Conservation (phyloP, 2,797 vertebrate genomes). For the Paramormyrops hopkinsi region DNA sequence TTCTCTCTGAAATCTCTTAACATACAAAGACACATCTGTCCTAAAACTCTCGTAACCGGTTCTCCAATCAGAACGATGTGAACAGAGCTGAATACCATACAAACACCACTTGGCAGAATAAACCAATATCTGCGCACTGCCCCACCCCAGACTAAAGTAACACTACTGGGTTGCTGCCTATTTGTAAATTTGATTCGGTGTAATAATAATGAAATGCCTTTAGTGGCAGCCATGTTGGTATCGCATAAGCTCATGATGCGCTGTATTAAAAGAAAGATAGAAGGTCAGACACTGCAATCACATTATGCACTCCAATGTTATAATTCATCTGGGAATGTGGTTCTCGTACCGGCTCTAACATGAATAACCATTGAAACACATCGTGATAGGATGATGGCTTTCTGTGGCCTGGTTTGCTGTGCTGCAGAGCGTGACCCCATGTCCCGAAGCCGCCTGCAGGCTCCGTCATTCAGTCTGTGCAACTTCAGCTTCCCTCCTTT, state of each 20-base stretch:
- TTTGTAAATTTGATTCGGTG: constrained; percentile 11
- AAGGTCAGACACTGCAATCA: constrained; percentile 1
- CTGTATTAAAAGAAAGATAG: constrained; percentile 10
- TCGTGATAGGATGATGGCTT: background rate
- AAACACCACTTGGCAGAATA: background rate
- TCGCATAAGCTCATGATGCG: background rate
- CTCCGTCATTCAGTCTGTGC: background rate
- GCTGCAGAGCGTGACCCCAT: background rate
- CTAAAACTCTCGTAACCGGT: background rate
- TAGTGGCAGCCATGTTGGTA: background rate
- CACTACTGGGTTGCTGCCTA: background rate
- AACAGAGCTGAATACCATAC: background rate
- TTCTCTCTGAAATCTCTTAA: background rate
- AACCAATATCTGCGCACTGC: background rate
- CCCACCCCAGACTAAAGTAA: background rate
- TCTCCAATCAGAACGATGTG: background rate
- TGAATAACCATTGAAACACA: background rate
- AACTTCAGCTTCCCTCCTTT: background rate
- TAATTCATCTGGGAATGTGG: background rate
- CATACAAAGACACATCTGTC: background rate
- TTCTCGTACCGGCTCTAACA: background rate
- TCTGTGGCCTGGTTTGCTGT: background rate
- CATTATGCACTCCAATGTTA: background rate
- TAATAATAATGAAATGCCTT: constrained; percentile 16
- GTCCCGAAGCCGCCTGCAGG: background rate